Evolutionary conservation across 2,888 invertebrate species (phyloP).

Genomic region (Erebia palarica): DNA sequence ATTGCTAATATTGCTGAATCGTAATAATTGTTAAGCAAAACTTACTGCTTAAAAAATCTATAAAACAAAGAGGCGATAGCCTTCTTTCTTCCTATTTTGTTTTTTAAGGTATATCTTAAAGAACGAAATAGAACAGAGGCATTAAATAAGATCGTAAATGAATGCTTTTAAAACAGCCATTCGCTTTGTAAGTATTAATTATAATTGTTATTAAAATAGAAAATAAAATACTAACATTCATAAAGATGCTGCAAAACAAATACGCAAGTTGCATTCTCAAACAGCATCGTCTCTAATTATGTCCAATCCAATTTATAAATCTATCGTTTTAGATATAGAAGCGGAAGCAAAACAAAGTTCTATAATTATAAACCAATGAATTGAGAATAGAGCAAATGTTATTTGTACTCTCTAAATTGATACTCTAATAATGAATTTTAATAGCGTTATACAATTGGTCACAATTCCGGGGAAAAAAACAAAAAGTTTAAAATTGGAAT

Average conservation of each 20-base stretch:
- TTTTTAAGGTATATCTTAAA: neutral
- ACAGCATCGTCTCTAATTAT: conserved; percentile 49
- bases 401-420: conserved; percentile 45
- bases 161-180: neutral
- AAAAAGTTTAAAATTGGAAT: neutral
- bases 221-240: conserved; percentile 29
- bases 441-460: neutral
- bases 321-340: conserved; percentile 52
- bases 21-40: neutral
- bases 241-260: conserved; percentile 62
- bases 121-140: too few species aligned
- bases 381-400: conserved; percentile 56
- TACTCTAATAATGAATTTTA: conserved; percentile 31
- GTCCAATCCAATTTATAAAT: conserved; percentile 52
- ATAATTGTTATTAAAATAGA: neutral
- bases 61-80: neutral
- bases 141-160: neutral
- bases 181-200: neutral
- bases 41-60: neutral
- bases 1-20: neutral
- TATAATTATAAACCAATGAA: conserved; percentile 59
- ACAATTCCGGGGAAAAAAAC: too few species aligned
- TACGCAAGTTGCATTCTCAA: conserved; percentile 42
- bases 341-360: conserved; percentile 62
- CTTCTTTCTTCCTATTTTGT: neutral